Base-by-base conservation (phyloP, 2,113 vertebrate genomes). In the Chloropsis cyanopogon region DNA sequence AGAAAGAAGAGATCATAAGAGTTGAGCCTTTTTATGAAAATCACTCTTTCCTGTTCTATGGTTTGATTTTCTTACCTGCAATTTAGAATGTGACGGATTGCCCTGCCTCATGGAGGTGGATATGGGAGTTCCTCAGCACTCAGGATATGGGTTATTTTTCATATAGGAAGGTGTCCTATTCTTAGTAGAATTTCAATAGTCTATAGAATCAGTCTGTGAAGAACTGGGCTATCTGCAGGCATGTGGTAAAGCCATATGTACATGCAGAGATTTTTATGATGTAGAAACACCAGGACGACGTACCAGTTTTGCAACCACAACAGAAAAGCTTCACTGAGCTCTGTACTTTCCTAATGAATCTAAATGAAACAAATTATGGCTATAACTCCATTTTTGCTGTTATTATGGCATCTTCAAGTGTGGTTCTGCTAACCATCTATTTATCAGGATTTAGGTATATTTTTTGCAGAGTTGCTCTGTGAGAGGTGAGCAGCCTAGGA, bases 211-310 rank as follows among this genome's bases (percentile, higher is more conserved):
- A 63, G 29, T 76, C 52, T 76, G 75, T 68, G 61, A 75, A 85
- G 89, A 86, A 35, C 28, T 68, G 57, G 84, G 33, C 81, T 85
- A 17, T 82, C 57, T 82, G n/a, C 41, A 73, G 71, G 56, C 69
- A 57, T 89, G 46, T 46, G 54, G 64, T 44, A 86, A 93, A 84
- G 31, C 56, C 44, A 46, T 93, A 78, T 60, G 80, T 81, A 86
- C 86, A 60, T 35, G 54, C 23, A n/a, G 95, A 95, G 71, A 81
- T 90, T 86, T 94, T 94, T 93, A 80, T 90, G 64, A 44, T 78
- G 47, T 81, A 64, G 76, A 64, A 90, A 92, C 79, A 71, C 39
- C 39, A 37, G 60, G 66, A 70, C 56, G 78, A 81, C 0, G 0
- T 73, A 81, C 28, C 64, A 49, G 63, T 77, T 90, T 63, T 77